These are phyloP conservation scores for Protonemura montana DNA, from an alignment of 2,888 invertebrate species.

Conservation along the genomic window DNA sequence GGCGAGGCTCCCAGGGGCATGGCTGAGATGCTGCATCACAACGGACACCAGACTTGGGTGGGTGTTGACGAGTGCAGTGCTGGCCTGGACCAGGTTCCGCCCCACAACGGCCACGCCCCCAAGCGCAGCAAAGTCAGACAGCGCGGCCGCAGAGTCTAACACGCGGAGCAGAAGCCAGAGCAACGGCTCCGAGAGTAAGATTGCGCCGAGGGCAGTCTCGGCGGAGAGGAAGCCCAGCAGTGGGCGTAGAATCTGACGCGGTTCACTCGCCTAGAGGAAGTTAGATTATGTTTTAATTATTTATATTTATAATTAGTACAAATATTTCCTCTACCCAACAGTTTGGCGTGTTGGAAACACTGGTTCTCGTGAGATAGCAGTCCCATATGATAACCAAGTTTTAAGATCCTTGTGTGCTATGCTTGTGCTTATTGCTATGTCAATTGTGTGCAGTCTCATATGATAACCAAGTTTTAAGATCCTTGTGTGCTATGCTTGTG, in stretches of 20 bases:
- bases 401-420: no score
- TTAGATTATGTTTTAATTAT: no score
- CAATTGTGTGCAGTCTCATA: no score
- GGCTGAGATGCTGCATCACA: constrained; percentile 69
- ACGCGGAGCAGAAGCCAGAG: constrained; percentile 83
- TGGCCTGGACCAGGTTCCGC: constrained; percentile 78
- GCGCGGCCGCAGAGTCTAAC: constrained; percentile 77
- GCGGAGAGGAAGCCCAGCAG: constrained; percentile 73
- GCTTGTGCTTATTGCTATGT: no score
- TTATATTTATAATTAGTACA: no score
- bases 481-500: no score
- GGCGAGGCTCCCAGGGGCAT: constrained; percentile 55
- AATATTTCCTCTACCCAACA: no score
- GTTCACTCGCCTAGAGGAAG: constrained; percentile 67
- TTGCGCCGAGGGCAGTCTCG: constrained; percentile 56
- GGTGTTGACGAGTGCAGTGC: constrained; percentile 74
- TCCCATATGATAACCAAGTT: no score
- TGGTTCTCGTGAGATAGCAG: no score
- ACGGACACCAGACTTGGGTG: constrained; percentile 73
- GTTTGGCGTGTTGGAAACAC: no score
- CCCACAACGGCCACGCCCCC: constrained; percentile 74
- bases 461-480: no score
- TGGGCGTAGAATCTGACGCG: constrained; percentile 78
- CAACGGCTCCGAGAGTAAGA: constrained; percentile 83
- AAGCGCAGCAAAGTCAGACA: constrained; percentile 77